Base-by-base conservation (phyloP, 2,797 vertebrate genomes). In the Echiichthys vipera region DNA sequence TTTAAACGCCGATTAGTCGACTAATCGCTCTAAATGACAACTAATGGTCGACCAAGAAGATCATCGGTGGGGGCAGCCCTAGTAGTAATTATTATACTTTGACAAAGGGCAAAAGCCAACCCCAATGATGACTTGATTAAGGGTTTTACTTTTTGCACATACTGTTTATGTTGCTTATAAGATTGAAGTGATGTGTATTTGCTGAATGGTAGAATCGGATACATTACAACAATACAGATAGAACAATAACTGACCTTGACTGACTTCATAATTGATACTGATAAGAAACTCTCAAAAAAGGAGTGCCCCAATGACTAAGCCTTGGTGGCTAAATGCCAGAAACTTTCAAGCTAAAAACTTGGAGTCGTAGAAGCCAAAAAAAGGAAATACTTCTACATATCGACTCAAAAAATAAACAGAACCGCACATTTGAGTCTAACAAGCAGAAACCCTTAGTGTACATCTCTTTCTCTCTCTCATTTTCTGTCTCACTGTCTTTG, bases 401-500 rank as follows among this genome's bases (percentile, higher is more conserved):
- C 46, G 47, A 7, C 56, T 27, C 4, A 22, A 69, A 69, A 72
- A 68, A 65, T 46, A 55, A 46, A 49, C 20, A 65, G 50, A 67
- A 68, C n/a, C 34, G 29, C n/a, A 54, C 49, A 70, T 67, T 37
- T 51, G 46, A 53, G 24, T 63, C 47, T 59, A 62, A 30, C 7
- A 18, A 25, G 42, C 22, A 8, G 45, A 82, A 69, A 62, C 63
- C 63, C 32, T 67, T 14, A 3, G 49, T 46, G 65, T 49, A 12
- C 27, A 34, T 39, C 17, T 59, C 49, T 64, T 54, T 74, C 56
- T 36, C 25, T 36, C 25, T 82, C 27, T 68, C 39, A 56, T 18
- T 71, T 54, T 78, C 67, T 74, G 69, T 57, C 66, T 63, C 50
- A 22, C 32, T 56, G 61, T 64, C 9, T 73, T 63, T 81, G 11